Conservation (phyloP, 1,140 invertebrate genomes). For the Bombus soroeensis region DNA sequence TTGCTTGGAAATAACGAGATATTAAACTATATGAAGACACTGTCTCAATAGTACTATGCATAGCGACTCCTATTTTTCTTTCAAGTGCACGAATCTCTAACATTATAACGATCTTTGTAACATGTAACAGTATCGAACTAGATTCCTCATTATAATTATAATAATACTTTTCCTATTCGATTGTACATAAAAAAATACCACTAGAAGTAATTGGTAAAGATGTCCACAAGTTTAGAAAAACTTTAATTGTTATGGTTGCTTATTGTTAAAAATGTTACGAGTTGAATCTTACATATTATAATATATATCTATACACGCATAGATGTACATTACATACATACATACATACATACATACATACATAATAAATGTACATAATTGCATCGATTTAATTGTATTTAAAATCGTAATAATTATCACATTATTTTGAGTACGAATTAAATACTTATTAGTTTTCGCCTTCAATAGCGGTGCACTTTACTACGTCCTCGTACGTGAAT, state of each 20-base stretch:
- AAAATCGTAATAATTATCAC: constrained; percentile 52
- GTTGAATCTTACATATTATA: constrained; percentile 49
- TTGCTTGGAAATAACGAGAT: constrained; percentile 65
- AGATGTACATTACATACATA: constrained; percentile 59
- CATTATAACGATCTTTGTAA: constrained; percentile 28
- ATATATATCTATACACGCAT: constrained; percentile 57
- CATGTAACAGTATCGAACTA: constrained; percentile 30
- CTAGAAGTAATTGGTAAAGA: constrained; percentile 40
- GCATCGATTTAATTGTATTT: constrained; percentile 46
- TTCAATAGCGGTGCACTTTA: constrained; percentile 32
- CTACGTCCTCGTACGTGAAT: constrained; percentile 15
- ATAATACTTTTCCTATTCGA: constrained; percentile 40
- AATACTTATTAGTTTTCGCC: constrained; percentile 21
- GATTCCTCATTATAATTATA: constrained; percentile 10
- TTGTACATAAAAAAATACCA: constrained; percentile 48
- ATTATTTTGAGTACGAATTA: constrained; percentile 36
- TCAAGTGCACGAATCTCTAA: constrained; percentile 22
- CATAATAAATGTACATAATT: constrained; percentile 47
- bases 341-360: constrained; percentile 46
- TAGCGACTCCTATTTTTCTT: background rate
- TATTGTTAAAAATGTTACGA: constrained; percentile 66
- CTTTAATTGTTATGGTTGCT: constrained; percentile 56
- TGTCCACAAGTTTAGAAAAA: constrained; percentile 57
- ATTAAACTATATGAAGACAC: constrained; percentile 66
- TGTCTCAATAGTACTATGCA: constrained; percentile 47